Base-by-base conservation (phyloP, 2,888 invertebrate species). In the Elegia similella region DNA sequence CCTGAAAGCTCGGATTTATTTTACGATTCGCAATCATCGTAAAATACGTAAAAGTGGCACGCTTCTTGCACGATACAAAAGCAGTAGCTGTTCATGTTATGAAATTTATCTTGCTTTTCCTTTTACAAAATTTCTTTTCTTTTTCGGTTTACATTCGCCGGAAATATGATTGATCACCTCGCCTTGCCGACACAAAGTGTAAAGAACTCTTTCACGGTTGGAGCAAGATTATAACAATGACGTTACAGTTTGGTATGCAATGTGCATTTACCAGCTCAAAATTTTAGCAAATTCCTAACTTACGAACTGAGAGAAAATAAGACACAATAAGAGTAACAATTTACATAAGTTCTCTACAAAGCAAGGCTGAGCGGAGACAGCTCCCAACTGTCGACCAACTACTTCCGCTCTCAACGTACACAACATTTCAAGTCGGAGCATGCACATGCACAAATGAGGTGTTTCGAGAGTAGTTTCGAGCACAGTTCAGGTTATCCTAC, bases 1-100 rank as follows among this genome's bases (percentile, higher is more conserved):
- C 23, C 23, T 23, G 23, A 23, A 23, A 23, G 23, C 23, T 23
- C 15, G 12, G 34, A 38, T 38, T 50, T 50, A 38, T 34, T 50
- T 38, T 50, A 38, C 50, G 50, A 50, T 16, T 50, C 12, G 6
- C 50, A 34, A 50, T 50, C 12, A 50, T 38, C 29, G 17, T 48
- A 48, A 30, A 30, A 48, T 38, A 38, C n/a, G n/a, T 38, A 12
- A 12, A 8, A 46, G 46, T 29, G 46, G 23, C 12, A 46, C 8
- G n/a, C 38, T 38, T 38, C 38, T 38, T 38, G 38, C 38, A 38
- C 38, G 38, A 38, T 38, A 38, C 38, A 38, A 38, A 38, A 38
- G n/a, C 38, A n/a, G n/a, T 38, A 38, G n/a, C 38, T 38, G 23
- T 23, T 23, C 23, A 23, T 23, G 23, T 23, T 23, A 23, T 23